Evolutionary conservation across 2,797 vertebrate species (phyloP), one percentile per base, ranked within the genome.

Genomic region (Fringilla coelebs): DNA sequence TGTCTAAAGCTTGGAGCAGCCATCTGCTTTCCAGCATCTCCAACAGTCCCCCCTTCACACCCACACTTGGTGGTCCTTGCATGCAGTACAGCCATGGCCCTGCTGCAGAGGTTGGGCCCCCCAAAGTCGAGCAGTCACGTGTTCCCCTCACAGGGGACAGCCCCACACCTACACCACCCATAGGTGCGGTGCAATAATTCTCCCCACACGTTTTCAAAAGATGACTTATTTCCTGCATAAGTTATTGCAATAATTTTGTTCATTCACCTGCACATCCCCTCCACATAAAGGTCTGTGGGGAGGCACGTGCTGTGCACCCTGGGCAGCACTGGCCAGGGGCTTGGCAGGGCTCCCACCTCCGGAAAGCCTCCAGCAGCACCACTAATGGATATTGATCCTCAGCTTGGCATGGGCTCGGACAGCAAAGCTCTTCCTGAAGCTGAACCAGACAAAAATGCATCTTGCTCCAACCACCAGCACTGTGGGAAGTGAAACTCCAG

Each of bases 371-470:
- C 67, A 65, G 85, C 82, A 90, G 86, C 88, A 31, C 32, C 2
- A 4, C 70, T 97, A 97, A 97, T 96, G 95, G 96, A 14, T 97
- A 98, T 97, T 24, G 96, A 98, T 96, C 91, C 20, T 34, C 73
- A 74, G 85, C 94, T 79, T 75, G 57, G 67, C 17, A 0, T 8
- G 45, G 65, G 34, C 31, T 11, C 1, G 3, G 32, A 32, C 1
- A 2, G 20, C 8, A 52, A 41, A 71, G 74, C 82, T 81, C 83
- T 63, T 76, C 48, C 16, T 12, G 18, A 78, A 94, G 45, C 81
- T 26, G 34, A 72, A 46, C 26, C 65, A 65, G 62, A 46, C 43
- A 68, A n/a, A 74, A 82, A 72, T 22, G 52, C 51, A 52, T 25
- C 81, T 32, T 6, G 1, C 46, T 66, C 26, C 54, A 52, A 17